phyloP scores from a whole-genome alignment of 2,888 invertebrate species.

The Heliconius sara region DNA sequence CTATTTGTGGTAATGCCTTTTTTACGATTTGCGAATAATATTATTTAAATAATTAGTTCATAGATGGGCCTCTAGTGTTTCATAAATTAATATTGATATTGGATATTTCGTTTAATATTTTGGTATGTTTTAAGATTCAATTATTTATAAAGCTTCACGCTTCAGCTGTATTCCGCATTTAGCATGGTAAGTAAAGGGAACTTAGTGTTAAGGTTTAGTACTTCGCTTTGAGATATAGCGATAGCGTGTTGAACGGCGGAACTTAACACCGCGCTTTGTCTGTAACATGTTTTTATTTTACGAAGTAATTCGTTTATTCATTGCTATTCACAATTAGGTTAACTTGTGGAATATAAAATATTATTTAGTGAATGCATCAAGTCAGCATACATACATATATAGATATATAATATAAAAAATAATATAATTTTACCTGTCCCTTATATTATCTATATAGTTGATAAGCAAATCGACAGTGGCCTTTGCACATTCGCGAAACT shows the following conservation, averaged over 20 bases:
- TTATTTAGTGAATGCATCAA: background rate
- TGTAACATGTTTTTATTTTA: background rate
- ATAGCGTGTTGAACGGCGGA: background rate
- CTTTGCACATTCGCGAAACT: conserved; percentile 92
- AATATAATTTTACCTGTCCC: conserved; percentile 85
- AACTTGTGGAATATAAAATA: background rate
- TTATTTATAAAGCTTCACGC: background rate
- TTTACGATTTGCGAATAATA: too few relatives aligned
- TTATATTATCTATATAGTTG: conserved; percentile 93
- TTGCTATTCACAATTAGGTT: too few relatives aligned
- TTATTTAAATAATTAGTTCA: too few relatives aligned
- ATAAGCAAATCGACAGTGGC: conserved; percentile 95
- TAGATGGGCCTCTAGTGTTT: too few relatives aligned
- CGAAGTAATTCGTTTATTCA: background rate
- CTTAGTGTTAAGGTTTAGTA: background rate
- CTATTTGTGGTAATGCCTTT: too few relatives aligned
- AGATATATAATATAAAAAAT: conserved; percentile 23
- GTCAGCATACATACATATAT: too few relatives aligned
- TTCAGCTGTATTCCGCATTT: too few relatives aligned
- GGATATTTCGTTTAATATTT: background rate
- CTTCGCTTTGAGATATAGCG: background rate
- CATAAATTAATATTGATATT: background rate
- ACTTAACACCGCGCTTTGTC: background rate
- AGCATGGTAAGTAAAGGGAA: background rate
- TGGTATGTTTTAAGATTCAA: background rate